These are phyloP conservation scores for Adelosebastes latens DNA, from an alignment of 2,797 vertebrate genomes.

Conservation along the genomic window DNA sequence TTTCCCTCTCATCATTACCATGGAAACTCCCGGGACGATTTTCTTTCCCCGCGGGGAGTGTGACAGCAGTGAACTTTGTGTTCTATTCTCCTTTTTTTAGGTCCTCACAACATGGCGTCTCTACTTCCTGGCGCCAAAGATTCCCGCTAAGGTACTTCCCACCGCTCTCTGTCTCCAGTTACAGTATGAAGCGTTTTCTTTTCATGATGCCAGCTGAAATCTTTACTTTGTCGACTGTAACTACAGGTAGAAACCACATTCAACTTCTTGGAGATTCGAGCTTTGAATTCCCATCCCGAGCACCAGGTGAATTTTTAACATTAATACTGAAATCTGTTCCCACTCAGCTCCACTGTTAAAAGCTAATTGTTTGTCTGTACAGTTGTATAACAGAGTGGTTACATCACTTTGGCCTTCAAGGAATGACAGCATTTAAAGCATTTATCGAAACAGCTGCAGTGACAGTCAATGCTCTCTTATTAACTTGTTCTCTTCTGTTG, in stretches of 20 bases:
- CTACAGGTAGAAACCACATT: conserved; percentile 87
- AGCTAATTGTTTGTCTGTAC: background rate
- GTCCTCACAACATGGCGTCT: conserved; percentile 88
- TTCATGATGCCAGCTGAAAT: background rate
- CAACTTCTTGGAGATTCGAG: conserved; percentile 89
- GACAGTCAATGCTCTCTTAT: background rate
- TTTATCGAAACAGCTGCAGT: background rate
- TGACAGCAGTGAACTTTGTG: conserved; percentile 53
- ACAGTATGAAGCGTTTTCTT: background rate
- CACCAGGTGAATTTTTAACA: conserved; percentile 80
- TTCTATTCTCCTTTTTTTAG: conserved; percentile 59
- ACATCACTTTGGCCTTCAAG: conserved; percentile 35
- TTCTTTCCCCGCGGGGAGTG: conserved; percentile 8
- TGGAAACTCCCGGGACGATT: conserved; percentile 55
- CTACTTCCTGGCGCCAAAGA: conserved; percentile 85
- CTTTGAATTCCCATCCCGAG: conserved; percentile 86
- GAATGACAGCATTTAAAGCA: conserved; percentile 2
- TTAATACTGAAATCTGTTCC: background rate
- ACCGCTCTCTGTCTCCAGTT: background rate
- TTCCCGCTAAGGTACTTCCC: conserved; percentile 81
- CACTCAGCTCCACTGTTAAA: background rate
- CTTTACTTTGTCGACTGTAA: conserved; percentile 4
- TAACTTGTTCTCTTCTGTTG: background rate
- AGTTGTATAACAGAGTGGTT: conserved; percentile 19
- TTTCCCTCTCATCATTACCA: conserved; percentile 57